Evolutionary conservation across 2,888 invertebrate genomes (phyloP), one percentile per base, ranked within the genome.

Genomic region (Cremastinae sp.): DNA sequence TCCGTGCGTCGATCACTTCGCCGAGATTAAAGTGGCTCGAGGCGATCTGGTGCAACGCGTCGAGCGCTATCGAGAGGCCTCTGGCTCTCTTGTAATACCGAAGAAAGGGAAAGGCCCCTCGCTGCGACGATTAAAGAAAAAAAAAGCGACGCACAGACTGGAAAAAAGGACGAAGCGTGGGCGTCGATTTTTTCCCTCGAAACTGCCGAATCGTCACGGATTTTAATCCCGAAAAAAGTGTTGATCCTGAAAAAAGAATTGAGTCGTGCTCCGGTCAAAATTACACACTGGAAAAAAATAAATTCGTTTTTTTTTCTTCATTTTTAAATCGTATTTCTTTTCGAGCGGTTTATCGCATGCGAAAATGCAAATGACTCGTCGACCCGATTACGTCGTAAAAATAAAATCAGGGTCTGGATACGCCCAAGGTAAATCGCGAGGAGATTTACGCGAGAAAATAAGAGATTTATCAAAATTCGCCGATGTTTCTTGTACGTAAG

Each of bases 31-130:
- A 61, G 61, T 70, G 56, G 69, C 77, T 75, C 61, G 51, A 18
- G 79, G 79, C 79, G 56, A 41, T 79, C 72, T 73, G 74, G 79
- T 77, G 77, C 77, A 79, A 77, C 45, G 45, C 22, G 34, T 36
- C 22, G 45, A 36, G n/a, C n/a, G 12, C 16, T 34, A 59, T 68
- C 64, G 22, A 68, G 64, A 62, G 51, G 49, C 62, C 56, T 58
- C 53, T 20, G 34, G 22, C 4, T 28, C 41, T 58, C 59, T 22
- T 34, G 14, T 18, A 34, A 14, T 16, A 20, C 20, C 43, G 22
- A 41, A 45, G 45, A 54, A 73, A 76, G 20, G 69, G 69, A 58
- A 74, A 74, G 74, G 51, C 62, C 28, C 34, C 45, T 51, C 58
- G 41, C n/a, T 38, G 54, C 43, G 28, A 43, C 53, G 66, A 66